Evolutionary conservation across 2,113 vertebrate species (phyloP), one percentile per base, ranked within the genome.

Genomic region (Bungarus multicinctus): DNA sequence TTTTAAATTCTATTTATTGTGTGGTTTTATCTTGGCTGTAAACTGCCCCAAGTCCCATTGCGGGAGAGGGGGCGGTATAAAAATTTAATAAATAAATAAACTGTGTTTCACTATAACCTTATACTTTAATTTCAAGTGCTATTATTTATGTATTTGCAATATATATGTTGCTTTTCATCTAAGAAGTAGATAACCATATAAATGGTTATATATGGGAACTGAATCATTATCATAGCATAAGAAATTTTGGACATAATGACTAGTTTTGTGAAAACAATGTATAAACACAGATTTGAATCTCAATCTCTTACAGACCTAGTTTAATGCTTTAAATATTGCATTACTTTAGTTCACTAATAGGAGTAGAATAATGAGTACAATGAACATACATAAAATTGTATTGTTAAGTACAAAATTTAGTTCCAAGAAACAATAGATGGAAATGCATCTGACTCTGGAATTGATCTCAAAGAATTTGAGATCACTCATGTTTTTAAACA

Each of bases 81-180:
- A n/a, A n/a, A n/a, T n/a, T n/a, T n/a, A n/a, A n/a, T n/a, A n/a
- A n/a, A n/a, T n/a, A n/a, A n/a, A n/a, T n/a, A n/a, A n/a, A n/a
- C 34, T n/a, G 18, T 57, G n/a, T 20, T 34, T 69, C 11, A 81
- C 10, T 55, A 16, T 23, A 34, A 16, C 39, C 34, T 43, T 91
- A 55, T 27, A 18, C 5, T 58, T 47, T 55, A 96, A 89, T 22
- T 90, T 93, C 57, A 85, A 92, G 94, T 92, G 96, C 95, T 88
- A 2, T 52, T 89, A 57, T 39, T 39, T 55, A 57, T 89, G 7
- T 88, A 39, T 39, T 55, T 54, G 39, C 9, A 20, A 54, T 50
- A 27, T 50, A 47, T 50, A 52, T 12, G 25, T 87, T n/a, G 4
- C 30, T 74, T 74, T 74, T 34, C 64, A 18, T 74, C 64, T 18